These are phyloP conservation scores for Takifugu bimaculatus DNA, from an alignment of 2,113 vertebrate genomes.

Conservation along the genomic window DNA sequence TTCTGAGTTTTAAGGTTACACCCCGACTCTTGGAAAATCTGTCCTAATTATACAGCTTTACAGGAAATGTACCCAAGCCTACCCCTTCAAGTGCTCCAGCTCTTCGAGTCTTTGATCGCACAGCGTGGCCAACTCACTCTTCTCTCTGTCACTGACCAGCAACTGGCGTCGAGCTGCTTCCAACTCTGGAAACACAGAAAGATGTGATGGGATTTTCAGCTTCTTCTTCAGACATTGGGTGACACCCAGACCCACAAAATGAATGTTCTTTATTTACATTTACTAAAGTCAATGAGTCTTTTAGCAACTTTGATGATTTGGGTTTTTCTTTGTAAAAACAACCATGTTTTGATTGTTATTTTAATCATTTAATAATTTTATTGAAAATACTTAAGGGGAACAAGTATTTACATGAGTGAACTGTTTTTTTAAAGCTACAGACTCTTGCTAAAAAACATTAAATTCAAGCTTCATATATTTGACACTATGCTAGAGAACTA, in stretches of 20 bases:
- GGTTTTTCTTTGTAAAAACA: too few species aligned
- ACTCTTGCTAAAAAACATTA: too few species aligned
- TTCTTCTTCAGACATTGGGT: too few species aligned
- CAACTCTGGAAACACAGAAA: constrained; percentile 61
- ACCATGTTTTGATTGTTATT: neutral
- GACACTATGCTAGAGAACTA: too few species aligned
- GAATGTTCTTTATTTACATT: too few species aligned
- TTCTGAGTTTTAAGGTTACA: too few species aligned
- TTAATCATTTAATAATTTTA: neutral
- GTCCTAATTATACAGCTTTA: too few species aligned
- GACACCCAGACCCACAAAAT: neutral
- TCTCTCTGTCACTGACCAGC: constrained; percentile 78
- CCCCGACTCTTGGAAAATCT: too few species aligned
- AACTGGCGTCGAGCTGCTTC: constrained; percentile 76
- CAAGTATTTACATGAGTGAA: neutral
- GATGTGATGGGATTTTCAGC: neutral
- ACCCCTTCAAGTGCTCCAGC: constrained; percentile 80
- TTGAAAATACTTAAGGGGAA: neutral
- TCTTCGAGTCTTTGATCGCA: constrained; percentile 81
- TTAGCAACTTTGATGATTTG: too few species aligned
- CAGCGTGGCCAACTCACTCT: constrained; percentile 74
- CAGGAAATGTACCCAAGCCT: neutral
- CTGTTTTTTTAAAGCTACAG: neutral
- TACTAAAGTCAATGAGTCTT: too few species aligned
- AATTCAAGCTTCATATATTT: too few species aligned